These are phyloP conservation scores for Muschampia plurimacula DNA, from an alignment of 2,888 invertebrate species.

Conservation along the genomic window DNA sequence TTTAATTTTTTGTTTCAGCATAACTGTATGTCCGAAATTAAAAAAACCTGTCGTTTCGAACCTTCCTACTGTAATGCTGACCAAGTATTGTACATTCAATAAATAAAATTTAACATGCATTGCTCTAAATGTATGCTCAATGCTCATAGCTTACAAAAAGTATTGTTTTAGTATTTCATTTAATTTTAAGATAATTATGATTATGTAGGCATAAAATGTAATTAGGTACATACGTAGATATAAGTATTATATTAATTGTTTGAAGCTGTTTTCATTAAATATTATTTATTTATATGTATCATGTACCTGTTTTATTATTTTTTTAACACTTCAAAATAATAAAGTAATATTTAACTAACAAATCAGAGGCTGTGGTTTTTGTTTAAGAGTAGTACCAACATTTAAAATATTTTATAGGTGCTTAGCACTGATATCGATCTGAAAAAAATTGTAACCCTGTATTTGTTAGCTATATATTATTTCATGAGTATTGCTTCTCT, in stretches of 20 bases:
- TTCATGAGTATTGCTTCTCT: no score
- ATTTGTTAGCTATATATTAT: no score
- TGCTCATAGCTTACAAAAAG: conserved; percentile 48
- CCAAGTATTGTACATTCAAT: conserved; percentile 73
- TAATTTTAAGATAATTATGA: background rate
- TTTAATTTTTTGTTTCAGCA: conserved; percentile 73
- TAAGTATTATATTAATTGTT: conserved; percentile 17
- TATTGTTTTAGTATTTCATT: conserved; percentile 66
- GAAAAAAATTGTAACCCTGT: no score
- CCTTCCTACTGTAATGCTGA: conserved; percentile 80
- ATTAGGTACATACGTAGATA: conserved; percentile 1
- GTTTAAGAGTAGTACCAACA: no score
- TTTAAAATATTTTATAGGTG: no score
- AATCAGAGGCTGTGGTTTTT: no score
- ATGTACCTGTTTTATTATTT: conserved; percentile 4
- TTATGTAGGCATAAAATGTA: conserved; percentile 5
- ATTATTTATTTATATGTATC: conserved; percentile 5
- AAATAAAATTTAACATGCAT: conserved; percentile 38
- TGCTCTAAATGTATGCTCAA: background rate
- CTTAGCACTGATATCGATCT: no score
- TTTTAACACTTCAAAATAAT: background rate
- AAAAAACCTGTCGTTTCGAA: conserved; percentile 89
- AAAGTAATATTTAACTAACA: no score
- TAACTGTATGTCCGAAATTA: conserved; percentile 89
- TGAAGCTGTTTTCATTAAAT: conserved; percentile 26